Evolutionary conservation across 2,797 vertebrate genomes (phyloP), one percentile per base, ranked within the genome.

Genomic region (Eremophila alpestris): DNA sequence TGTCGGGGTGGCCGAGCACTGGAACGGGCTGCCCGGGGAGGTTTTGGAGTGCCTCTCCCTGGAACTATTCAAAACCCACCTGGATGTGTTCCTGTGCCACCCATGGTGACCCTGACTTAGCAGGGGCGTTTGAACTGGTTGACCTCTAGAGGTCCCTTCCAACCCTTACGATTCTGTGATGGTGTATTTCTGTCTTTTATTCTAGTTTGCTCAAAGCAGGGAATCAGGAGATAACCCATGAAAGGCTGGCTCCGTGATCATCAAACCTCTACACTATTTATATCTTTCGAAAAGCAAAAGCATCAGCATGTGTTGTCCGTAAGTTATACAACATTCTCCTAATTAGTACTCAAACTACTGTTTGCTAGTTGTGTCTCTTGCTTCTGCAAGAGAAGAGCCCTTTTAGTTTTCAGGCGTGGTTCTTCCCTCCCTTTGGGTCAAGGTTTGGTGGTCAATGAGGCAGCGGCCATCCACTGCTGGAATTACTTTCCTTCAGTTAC

Each of bases 1-100:
- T 9, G 1, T 9, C 18, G 15, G 43, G 12, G 34, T 9, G 34
- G 43, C 8, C 0, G 34, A 13, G 63, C 41, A 0, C 10, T 36
- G 36, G 10, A 19, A 16, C 4, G 2, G 49, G 22, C 43, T 56
- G 9, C 32, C 7, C 9, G 2, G 22, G 2, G 10, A 16, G n/a
- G 19, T 1, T n/a, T 52, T 20, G 45, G 27, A 26, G 29, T 19
- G 5, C 5, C 23, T 10, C 5, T 46, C 17, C 34, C 24, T 34
- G 24, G 34, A 54, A 14, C 27, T 32, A 5, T 41, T 36, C 13
- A 3, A 9, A 32, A 10, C 7, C 13, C 22, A 9, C 1, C 48
- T 10, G 3, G 26, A 10, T 10, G 3, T 3, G 40, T 36, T 16
- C 10, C 49, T 24, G 36, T 75, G 36, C 49, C 36, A 4, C 30